These are phyloP conservation scores for Nipponacmea schrenckii DNA, from an alignment of 2,888 invertebrate species.

Conservation along the genomic window DNA sequence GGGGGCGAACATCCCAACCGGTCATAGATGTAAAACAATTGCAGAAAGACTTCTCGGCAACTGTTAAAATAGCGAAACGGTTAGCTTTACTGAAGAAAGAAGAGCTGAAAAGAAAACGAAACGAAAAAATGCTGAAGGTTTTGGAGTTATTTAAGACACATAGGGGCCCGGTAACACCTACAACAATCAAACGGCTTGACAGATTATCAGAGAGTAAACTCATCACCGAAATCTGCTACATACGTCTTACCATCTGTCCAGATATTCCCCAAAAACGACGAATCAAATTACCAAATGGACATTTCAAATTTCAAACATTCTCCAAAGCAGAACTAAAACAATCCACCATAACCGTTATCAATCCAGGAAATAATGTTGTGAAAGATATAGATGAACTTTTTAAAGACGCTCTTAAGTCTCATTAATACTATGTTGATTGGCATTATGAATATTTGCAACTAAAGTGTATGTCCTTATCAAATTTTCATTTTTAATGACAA, in stretches of 20 bases:
- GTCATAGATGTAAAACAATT: background rate
- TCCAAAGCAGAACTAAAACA: background rate
- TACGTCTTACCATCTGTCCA: constrained; percentile 2
- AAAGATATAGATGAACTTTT: background rate
- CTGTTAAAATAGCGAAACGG: background rate
- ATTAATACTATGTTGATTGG: background rate
- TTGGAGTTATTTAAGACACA: background rate
- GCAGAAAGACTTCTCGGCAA: background rate
- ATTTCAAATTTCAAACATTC: background rate
- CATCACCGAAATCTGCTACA: background rate
- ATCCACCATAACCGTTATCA: background rate
- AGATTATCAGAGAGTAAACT: background rate
- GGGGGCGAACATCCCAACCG: background rate
- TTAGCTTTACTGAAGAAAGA: background rate
- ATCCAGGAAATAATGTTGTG: background rate
- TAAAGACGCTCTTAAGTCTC: background rate
- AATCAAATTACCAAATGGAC: constrained; percentile 4
- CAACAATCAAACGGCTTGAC: background rate
- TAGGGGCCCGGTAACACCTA: background rate
- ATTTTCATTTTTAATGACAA: background rate
- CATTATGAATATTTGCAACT: too few relatives aligned
- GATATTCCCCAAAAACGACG: background rate
- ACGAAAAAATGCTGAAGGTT: background rate
- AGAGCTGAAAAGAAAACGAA: background rate
- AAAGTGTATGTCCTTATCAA: too few relatives aligned